Conservation (phyloP, 2,113 vertebrate species). For the Nesogale talazaci region DNA sequence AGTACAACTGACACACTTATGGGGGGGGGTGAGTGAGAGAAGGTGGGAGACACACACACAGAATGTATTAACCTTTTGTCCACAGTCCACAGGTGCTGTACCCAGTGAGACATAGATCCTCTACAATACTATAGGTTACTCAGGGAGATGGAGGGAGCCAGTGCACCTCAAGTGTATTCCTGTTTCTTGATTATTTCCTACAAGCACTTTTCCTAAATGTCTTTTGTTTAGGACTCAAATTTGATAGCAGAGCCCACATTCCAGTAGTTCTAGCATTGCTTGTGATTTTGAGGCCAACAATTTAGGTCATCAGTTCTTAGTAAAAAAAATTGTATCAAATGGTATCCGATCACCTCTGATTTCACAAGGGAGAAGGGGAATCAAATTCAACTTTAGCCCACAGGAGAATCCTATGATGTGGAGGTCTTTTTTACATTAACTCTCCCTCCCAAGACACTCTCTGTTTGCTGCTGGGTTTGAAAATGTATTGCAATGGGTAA, state of each 20-base stretch:
- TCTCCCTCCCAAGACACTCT: no score
- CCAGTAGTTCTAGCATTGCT: not conserved
- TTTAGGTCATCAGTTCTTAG: not conserved
- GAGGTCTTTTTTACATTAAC: no score
- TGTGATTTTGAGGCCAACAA: not conserved
- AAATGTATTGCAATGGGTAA: no score
- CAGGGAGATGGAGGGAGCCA: not conserved
- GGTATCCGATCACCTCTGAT: no score
- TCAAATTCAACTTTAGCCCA: no score
- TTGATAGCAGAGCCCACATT: not conserved
- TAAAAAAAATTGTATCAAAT: no score
- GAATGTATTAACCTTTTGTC: no score
- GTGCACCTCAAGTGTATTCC: not conserved
- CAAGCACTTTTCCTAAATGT: not conserved
- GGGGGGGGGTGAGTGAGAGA: no score
- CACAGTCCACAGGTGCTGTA: not conserved
- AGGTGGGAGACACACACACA: no score
- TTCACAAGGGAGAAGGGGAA: no score
- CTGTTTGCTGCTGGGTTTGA: no score
- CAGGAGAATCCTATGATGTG: no score
- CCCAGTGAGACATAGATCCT: not conserved
- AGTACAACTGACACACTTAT: not conserved
- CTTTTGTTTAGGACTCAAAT: not conserved
- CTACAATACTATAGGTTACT: not conserved
- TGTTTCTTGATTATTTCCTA: not conserved